Evolutionary conservation across 1,140 invertebrate genomes (phyloP).

Genomic region (Atopsyche davidsoni): DNA sequence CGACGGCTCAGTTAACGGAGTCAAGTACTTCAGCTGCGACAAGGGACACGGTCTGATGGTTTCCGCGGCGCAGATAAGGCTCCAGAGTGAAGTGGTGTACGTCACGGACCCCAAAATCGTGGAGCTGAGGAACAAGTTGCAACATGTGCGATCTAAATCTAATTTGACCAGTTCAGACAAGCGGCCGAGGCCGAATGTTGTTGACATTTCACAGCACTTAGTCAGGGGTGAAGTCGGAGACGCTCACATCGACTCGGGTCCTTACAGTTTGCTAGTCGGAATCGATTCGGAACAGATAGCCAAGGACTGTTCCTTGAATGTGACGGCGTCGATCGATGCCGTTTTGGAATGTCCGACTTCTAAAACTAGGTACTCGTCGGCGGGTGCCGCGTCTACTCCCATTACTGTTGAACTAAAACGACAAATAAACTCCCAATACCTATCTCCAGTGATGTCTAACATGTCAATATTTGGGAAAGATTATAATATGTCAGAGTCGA

Average conservation of each 20-base stretch:
- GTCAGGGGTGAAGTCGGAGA: slow-evolving; percentile 41
- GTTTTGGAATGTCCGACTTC: background rate
- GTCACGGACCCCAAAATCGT: slow-evolving; percentile 14
- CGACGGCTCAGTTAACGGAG: slow-evolving; percentile 56
- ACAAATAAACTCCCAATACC: background rate
- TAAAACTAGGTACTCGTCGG: slow-evolving; percentile 1
- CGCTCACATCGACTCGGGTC: slow-evolving; percentile 42
- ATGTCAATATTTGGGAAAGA: background rate
- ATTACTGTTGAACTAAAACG: background rate
- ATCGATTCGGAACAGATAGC: slow-evolving; percentile 31
- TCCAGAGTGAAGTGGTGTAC: slow-evolving; percentile 9
- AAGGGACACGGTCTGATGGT: slow-evolving; percentile 47
- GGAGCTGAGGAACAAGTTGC: slow-evolving; percentile 18
- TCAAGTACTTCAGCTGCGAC: slow-evolving; percentile 49
- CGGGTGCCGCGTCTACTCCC: background rate
- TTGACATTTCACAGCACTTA: slow-evolving; percentile 41
- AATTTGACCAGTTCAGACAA: slow-evolving; percentile 25
- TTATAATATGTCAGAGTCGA: slow-evolving; percentile 5
- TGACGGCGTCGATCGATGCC: background rate
- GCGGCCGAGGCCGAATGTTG: slow-evolving; percentile 17
- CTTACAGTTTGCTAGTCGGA: slow-evolving; percentile 51
- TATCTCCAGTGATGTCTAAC: too few species aligned
- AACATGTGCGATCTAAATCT: slow-evolving; percentile 10
- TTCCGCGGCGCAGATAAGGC: slow-evolving; percentile 33
- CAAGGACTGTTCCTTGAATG: background rate